A percentile compares a stretch with the other conserved stretches of the same genome.
phyloP scores from a whole-genome alignment of 64 coral and sea anemone genomes.

The Pachyseris speciosa region DNA sequence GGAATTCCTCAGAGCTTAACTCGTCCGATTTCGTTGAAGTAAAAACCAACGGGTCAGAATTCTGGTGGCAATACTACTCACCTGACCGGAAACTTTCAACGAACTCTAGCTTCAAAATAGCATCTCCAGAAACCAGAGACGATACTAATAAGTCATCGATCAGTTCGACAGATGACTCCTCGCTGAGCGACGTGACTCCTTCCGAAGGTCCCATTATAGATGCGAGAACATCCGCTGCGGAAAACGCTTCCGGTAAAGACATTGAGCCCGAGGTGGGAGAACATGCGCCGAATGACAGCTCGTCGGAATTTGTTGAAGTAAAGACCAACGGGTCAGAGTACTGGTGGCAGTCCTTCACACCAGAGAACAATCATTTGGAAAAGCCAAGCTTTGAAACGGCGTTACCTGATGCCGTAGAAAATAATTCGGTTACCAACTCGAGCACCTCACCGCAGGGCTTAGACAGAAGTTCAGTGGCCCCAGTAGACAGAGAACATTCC shows the following conservation, averaged over 20 bases:
- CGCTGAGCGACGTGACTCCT: not conserved
- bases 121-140: not conserved
- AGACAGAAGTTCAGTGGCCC: not conserved
- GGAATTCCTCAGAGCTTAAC: not conserved
- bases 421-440: not conserved
- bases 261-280: too few species aligned
- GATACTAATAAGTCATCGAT: not conserved
- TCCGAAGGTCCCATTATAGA: not conserved
- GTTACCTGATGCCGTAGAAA: not conserved
- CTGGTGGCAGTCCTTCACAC: not conserved
- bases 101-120: not conserved
- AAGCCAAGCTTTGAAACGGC: not conserved
- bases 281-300: too few species aligned
- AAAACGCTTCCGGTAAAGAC: not conserved
- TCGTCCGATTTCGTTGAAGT: slow-evolving; percentile 5
- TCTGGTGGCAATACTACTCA: slow-evolving; percentile 36
- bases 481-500: not conserved
- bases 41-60: slow-evolving; percentile 36
- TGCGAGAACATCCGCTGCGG: not conserved
- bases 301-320: too few species aligned
- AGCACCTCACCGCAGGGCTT: not conserved
- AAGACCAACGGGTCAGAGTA: not conserved
- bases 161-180: not conserved
- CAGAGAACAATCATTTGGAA: not conserved
- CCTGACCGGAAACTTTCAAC: not conserved